Percentiles rank a stretch among this genome's conserved stretches.
These are phyloP conservation scores for Eudemis profundana DNA, from an alignment of 2,888 invertebrate species.

Conservation along the genomic window DNA sequence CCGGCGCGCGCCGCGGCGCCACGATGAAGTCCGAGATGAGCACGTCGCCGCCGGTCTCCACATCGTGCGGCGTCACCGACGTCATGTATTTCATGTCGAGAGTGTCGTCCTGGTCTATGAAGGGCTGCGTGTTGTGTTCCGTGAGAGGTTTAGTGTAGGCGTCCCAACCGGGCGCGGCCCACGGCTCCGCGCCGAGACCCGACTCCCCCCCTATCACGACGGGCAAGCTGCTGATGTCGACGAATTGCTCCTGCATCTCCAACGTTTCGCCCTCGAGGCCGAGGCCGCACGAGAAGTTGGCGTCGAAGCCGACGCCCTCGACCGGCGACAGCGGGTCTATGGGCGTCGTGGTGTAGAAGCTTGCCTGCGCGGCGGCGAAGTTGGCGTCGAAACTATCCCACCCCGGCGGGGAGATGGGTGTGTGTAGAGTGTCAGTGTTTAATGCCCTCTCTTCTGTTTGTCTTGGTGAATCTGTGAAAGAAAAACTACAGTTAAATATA, in stretches of 20 bases:
- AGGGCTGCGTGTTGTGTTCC: conserved; percentile 69
- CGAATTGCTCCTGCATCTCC: conserved; percentile 67
- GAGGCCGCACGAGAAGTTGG: conserved; percentile 55
- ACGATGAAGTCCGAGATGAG: conserved; percentile 48
- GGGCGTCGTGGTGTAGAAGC: conserved; percentile 65
- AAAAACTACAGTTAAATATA: conserved; percentile 25
- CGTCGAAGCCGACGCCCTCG: conserved; percentile 61
- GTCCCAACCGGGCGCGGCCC: conserved; percentile 57
- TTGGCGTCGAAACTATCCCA: conserved; percentile 75
- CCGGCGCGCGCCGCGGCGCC: conserved; percentile 51
- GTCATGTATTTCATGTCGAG: conserved; percentile 67
- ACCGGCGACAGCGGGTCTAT: conserved; percentile 67
- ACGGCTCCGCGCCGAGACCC: conserved; percentile 58
- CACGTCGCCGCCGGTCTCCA: conserved; percentile 60
- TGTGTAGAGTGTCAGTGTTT: conserved; percentile 76
- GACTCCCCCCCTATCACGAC: conserved; percentile 73
- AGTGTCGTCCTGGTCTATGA: conserved; percentile 75
- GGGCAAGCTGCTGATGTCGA: conserved; percentile 74
- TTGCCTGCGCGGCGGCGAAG: conserved; percentile 67
- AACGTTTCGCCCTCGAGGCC: conserved; percentile 56
- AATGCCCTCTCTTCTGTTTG: conserved; percentile 72
- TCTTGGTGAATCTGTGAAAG: conserved; percentile 66
- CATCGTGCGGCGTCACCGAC: conserved; percentile 72
- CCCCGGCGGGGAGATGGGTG: conserved; percentile 76
- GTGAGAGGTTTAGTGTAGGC: conserved; percentile 62